A percentile compares a stretch with the other conserved stretches of the same genome.
phyloP scores from a whole-genome alignment of 2,888 invertebrate genomes.

The Stratiomys singularior region DNA sequence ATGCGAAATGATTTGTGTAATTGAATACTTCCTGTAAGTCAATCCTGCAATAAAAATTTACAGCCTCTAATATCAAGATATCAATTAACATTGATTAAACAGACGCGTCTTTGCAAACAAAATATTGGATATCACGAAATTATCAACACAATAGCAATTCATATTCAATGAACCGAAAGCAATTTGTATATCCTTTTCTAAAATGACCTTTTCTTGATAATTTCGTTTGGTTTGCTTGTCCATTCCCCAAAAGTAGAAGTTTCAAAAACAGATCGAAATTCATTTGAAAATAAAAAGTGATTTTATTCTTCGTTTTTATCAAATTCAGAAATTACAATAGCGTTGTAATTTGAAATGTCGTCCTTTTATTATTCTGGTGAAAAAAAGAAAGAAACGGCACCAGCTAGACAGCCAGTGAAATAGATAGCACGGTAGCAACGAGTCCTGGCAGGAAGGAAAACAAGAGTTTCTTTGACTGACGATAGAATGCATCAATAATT shows the following conservation, averaged over 20 bases:
- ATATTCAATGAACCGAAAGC: constrained; percentile 19
- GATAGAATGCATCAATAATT: constrained; percentile 46
- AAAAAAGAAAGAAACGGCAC: neutral
- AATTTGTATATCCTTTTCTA: constrained; percentile 25
- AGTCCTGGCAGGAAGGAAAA: constrained; percentile 13
- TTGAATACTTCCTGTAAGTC: too few species aligned
- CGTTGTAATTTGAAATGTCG: constrained; percentile 36
- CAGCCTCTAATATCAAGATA: neutral
- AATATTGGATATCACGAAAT: constrained; percentile 13
- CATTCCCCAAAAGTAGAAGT: neutral
- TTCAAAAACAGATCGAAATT: constrained; percentile 35
- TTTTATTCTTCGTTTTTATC: neutral
- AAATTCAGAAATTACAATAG: constrained; percentile 36
- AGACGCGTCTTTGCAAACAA: neutral
- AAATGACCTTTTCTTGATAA: neutral
- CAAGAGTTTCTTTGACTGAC: constrained; percentile 42
- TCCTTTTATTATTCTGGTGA: neutral
- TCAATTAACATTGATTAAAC: neutral
- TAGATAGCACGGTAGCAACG: neutral
- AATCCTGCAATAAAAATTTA: neutral
- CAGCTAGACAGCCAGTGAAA: neutral
- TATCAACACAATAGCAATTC: neutral
- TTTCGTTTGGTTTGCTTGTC: neutral
- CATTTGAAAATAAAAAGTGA: constrained; percentile 20
- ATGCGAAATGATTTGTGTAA: too few species aligned